Evolutionary conservation across 2,113 vertebrate genomes (phyloP).

Genomic region (Delphinapterus leucas): DNA sequence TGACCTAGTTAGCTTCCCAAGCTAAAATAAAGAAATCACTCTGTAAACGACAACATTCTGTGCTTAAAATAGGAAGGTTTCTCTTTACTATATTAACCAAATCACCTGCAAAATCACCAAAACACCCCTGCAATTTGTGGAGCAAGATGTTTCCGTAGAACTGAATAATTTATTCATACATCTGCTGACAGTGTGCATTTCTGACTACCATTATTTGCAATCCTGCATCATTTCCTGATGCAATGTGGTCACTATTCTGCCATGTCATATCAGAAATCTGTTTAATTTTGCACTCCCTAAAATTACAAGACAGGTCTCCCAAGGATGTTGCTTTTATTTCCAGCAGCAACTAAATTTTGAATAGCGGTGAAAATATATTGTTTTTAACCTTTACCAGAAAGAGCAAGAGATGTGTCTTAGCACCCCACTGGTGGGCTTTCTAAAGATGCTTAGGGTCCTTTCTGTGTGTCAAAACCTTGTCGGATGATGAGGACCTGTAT

Average conservation of each 20-base stretch:
- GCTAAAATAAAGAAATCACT: not conserved
- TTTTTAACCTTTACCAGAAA: not conserved
- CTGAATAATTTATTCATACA: not conserved
- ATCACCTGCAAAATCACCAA: not conserved
- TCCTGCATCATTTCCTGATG: not conserved
- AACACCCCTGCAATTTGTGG: not conserved
- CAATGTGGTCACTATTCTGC: not conserved
- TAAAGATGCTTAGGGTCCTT: not conserved
- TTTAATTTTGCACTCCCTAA: not conserved
- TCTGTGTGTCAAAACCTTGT: too few relatives aligned
- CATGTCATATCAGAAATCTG: not conserved
- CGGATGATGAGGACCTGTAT: not conserved
- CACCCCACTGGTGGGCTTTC: not conserved
- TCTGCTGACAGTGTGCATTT: not conserved
- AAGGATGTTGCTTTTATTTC: not conserved
- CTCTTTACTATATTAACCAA: not conserved
- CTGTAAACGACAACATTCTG: not conserved
- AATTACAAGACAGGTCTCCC: not conserved
- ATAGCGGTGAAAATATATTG: not conserved
- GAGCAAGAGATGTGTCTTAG: not conserved
- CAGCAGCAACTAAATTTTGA: not conserved
- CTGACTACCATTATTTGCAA: not conserved
- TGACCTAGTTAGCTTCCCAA: not conserved
- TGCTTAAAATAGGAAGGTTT: not conserved
- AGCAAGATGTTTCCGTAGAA: not conserved